Evolutionary conservation across 1,140 invertebrate genomes (phyloP), one percentile per base, ranked within the genome.

Genomic region (Chironomus striatipennis): DNA sequence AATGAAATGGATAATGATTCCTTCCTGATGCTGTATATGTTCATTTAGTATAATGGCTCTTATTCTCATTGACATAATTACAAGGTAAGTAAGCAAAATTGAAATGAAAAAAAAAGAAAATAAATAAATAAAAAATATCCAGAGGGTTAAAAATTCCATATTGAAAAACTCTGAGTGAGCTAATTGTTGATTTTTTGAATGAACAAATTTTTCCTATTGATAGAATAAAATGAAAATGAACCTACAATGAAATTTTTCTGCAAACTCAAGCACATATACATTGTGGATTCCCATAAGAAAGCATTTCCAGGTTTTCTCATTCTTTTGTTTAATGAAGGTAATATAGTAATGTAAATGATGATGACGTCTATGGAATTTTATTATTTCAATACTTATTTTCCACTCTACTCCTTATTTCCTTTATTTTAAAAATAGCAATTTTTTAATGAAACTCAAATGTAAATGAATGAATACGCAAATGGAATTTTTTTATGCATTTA

Each of bases 21-120:
- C 24, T 2, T 34, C 24, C 24, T 34, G 1, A 34, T 34, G 24
- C 24, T 34, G 24, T 34, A 34, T 34, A 34, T 18, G n/a, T 70
- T 70, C 17, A 70, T 70, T 70, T 21, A 17, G 65, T 21, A 70
- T 70, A 70, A 70, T 70, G 65, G 65, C 65, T 18, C 47, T 70
- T 17, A 70, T 70, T 18, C 47, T 70, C 65, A 70, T 70, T 70
- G 65, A 21, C 65, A 70, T 70, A 70, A 70, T 70, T 70, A 70
- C 65, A 70, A 70, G 47, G 47, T n/a, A n/a, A n/a, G 47, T 47
- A 5, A 34, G 24, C 24, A 34, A 34, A 1, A 34, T 34, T 34
- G 24, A 34, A 34, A 34, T 34, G 24, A 34, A 34, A 2, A 34
- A 2, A 5, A 34, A n/a, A n/a, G n/a, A n/a, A n/a, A n/a, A n/a